These are phyloP conservation scores for Peromyscus leucopus DNA, from an alignment of 2,113 vertebrate genomes.

Conservation along the genomic window DNA sequence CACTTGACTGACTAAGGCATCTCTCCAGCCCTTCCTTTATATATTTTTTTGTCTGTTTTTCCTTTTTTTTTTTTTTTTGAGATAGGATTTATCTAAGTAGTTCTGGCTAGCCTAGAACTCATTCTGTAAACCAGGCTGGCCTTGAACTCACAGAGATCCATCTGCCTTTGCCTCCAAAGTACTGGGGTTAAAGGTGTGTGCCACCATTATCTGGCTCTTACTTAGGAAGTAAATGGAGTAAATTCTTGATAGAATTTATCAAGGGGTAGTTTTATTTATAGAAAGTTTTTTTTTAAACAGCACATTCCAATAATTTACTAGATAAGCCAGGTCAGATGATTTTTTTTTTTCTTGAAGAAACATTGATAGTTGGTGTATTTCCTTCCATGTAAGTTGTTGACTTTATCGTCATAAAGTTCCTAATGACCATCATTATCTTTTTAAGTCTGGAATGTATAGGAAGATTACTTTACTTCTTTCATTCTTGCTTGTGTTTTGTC, in stretches of 20 bases:
- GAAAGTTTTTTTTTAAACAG: neutral
- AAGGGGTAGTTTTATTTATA: neutral
- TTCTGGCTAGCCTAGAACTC: no score
- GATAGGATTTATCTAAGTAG: no score
- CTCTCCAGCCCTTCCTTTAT: neutral
- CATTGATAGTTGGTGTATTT: neutral
- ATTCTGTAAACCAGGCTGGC: no score
- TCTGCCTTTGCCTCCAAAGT: no score
- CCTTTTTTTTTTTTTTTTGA: no score
- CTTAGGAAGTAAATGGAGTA: neutral
- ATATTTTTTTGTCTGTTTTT: no score
- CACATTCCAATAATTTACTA: conserved; percentile 28
- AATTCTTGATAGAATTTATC: neutral
- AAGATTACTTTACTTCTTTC: neutral
- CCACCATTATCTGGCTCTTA: no score
- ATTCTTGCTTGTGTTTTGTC: conserved; percentile 11
- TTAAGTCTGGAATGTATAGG: neutral
- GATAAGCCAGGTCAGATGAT: conserved; percentile 11
- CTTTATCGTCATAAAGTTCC: conserved; percentile 38
- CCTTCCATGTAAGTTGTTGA: conserved; percentile 32
- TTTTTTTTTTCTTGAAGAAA: conserved; percentile 15
- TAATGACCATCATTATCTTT: neutral
- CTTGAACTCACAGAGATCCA: no score
- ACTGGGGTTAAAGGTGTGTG: no score
- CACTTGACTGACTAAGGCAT: neutral